These are phyloP conservation scores for Phortica variegata DNA, from an alignment of 1,140 invertebrate genomes.

Conservation along the genomic window DNA sequence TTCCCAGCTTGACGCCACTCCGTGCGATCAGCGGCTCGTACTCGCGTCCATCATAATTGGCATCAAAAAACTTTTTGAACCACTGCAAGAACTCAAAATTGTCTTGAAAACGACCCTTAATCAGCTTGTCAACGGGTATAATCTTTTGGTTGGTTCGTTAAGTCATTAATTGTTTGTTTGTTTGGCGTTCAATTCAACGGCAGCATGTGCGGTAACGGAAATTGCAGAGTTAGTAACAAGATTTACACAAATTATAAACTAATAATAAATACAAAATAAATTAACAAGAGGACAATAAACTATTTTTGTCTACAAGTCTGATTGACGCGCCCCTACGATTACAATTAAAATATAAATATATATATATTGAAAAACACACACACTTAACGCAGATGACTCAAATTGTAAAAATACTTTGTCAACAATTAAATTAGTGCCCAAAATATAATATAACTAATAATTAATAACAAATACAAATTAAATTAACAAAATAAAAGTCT, in stretches of 20 bases:
- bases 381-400: too few species aligned
- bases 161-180: slow-evolving; percentile 23
- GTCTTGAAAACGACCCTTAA: slow-evolving; percentile 97
- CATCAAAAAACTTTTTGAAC: slow-evolving; percentile 99
- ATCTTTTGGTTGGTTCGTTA: slow-evolving; percentile 64
- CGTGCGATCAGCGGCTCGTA: slow-evolving; percentile 90
- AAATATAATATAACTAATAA: too few species aligned
- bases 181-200: background rate
- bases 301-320: too few species aligned
- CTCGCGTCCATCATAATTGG: slow-evolving; percentile 94
- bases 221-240: slow-evolving; percentile 42
- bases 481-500: slow-evolving; percentile 14
- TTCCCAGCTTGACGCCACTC: slow-evolving; percentile 71
- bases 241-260: slow-evolving; percentile 2
- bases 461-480: background rate
- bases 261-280: background rate
- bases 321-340: too few species aligned
- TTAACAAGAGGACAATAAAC: too few species aligned
- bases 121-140: slow-evolving; percentile 95
- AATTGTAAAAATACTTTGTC: too few species aligned
- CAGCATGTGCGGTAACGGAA: too few species aligned
- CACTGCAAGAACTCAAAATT: slow-evolving; percentile 99
- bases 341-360: too few species aligned
- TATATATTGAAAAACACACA: too few species aligned
- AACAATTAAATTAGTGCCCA: too few species aligned